phyloP scores from a whole-genome alignment of 2,888 invertebrate species.

The Cosmia pyralina region DNA sequence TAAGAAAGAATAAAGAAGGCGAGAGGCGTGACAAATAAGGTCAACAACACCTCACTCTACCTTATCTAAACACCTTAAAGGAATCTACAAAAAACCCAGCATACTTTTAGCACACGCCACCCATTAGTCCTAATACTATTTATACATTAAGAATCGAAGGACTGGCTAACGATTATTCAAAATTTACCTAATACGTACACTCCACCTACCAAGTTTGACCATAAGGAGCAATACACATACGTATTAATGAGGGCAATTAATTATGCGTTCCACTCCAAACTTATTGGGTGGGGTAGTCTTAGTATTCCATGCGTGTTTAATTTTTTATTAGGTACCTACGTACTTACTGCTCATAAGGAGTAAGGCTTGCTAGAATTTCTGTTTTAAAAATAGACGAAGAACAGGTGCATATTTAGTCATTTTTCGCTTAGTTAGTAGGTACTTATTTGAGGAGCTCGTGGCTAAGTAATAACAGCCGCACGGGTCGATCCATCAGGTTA shows the following conservation, averaged over 20 bases:
- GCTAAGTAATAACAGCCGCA: too few relatives aligned
- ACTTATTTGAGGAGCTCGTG: too few relatives aligned
- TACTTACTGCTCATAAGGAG: neutral
- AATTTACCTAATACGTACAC: slow-evolving; percentile 55
- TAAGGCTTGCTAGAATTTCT: neutral
- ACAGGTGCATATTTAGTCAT: neutral
- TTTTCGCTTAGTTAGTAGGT: too few relatives aligned
- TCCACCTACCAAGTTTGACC: slow-evolving; percentile 52
- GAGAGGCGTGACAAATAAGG: neutral
- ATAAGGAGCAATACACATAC: slow-evolving; percentile 44
- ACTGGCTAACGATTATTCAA: slow-evolving; percentile 50
- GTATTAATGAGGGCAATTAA: slow-evolving; percentile 60
- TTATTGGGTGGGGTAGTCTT: slow-evolving; percentile 57
- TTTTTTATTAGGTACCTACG: slow-evolving; percentile 16
- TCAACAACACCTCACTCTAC: neutral
- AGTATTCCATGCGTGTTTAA: slow-evolving; percentile 29
- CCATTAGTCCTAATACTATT: slow-evolving; percentile 39
- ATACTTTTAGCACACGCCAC: slow-evolving; percentile 22
- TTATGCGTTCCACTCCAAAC: slow-evolving; percentile 54
- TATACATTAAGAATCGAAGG: slow-evolving; percentile 27
- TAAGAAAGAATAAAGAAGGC: too few relatives aligned
- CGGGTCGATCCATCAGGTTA: too few relatives aligned
- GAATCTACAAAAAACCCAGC: neutral
- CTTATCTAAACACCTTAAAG: neutral
- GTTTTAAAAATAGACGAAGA: neutral